Base-by-base conservation (phyloP, 92 coral and sea anemone genomes). In the Chrysogorgia sp. region DNA sequence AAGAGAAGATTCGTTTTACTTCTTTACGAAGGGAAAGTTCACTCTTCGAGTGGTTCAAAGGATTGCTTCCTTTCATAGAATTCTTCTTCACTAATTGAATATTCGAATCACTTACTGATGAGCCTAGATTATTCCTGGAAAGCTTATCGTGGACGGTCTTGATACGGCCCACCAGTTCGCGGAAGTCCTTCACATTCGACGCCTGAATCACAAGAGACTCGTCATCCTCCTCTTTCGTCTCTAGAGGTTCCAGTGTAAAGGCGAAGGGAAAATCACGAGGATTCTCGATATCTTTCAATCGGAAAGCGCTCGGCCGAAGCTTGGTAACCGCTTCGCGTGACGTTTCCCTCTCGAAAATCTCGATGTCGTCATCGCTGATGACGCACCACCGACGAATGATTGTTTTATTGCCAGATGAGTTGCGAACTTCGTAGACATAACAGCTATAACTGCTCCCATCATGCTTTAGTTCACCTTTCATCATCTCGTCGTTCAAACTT, bases 301-400 rank as follows among this genome's bases (percentile, higher is more conserved):
- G 64, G 65, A 15, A 72, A 1, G 31, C 49, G 49, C 65, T 72
- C 64, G 79, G 48, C n/a, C n/a, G 56, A 7, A 72, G 64, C 31
- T 72, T 48, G 49, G 66, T 59, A 9, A 72, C 79, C 24, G 79
- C 79, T 48, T 72, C 79, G 31, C 77, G 83, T 26, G 82, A 32
- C 12, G 89, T 74, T 34, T 85, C 86, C 1, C 87, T 89, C 26
- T 87, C 94, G 63, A 75, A 84, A 9, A 53, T 40, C 24, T 77
- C 83, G 0, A 63, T 80, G 14, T 75, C 80, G 12, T 81, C 89
- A 19, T 84, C 89, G 52, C 77, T 92, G 15, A 87, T 96, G 6
- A 86, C 86, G 26, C 99, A 96, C 99, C 99, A 96, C 26, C 92
- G 83, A 0, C 88, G 88, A 57, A 87, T 64, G n/a, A 67, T 60